Base-by-base conservation (phyloP, 2,888 invertebrate species). In the Rhamphomyia laevipes region DNA sequence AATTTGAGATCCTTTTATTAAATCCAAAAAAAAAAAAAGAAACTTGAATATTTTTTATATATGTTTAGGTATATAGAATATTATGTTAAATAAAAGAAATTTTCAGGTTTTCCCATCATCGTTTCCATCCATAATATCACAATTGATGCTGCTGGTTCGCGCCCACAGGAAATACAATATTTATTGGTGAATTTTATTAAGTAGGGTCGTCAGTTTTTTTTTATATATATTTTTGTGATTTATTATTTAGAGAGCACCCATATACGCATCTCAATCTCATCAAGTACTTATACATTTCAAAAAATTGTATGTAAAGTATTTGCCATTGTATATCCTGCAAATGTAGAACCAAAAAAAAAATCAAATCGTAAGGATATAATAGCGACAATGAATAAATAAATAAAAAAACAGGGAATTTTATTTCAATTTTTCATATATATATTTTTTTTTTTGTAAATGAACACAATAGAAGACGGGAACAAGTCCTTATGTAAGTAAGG, bases 211-310 rank as follows among this genome's bases (percentile, higher is more conserved):
- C n/a, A n/a, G n/a, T n/a, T n/a, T n/a, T n/a, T n/a, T n/a, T n/a
- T n/a, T n/a, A n/a, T n/a, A n/a, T n/a, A n/a, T n/a, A n/a, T n/a
- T n/a, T n/a, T n/a, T n/a, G n/a, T 53, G 53, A 53, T 53, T 53
- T 53, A 53, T 53, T n/a, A n/a, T n/a, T n/a, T n/a, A n/a, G 48
- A 46, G 50, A 53, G 53, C 53, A 53, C 53, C 53, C 53, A 51
- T 43, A 50, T 46, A 46, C 51, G 42, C 53, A 43, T n/a, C n/a
- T 48, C 35, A 45, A 40, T 41, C 18, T 27, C n/a, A n/a, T n/a
- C 23, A 27, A 27, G 23, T 27, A 27, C 6, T 4, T 40, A 41
- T n/a, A 41, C 37, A 23, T 37, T n/a, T n/a, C n/a, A n/a, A n/a
- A n/a, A n/a, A n/a, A 13, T n/a, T 35, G n/a, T 35, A n/a, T 33